Base-by-base conservation (phyloP, 2,797 vertebrate genomes). In the Pterois miles region DNA sequence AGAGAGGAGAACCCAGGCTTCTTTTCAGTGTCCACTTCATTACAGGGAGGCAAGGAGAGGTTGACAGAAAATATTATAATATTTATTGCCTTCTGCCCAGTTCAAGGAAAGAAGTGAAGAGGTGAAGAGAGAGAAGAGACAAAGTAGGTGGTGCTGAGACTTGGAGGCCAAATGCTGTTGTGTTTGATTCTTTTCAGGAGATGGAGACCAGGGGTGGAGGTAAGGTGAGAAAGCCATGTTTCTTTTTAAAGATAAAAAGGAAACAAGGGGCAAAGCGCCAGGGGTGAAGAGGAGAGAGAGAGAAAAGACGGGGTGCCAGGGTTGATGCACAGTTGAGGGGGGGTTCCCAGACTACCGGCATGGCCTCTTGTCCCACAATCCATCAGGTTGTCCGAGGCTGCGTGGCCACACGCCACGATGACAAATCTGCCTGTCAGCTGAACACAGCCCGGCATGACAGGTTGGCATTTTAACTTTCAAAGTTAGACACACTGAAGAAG, bases 361-460 rank as follows among this genome's bases (percentile, higher is more conserved):
- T 70, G 67, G 79, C 81, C 85, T 83, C 84, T 78, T 84, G 70
- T 90, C 83, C 86, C 83, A 88, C 88, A 87, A 93, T 95, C 87
- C 92, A 93, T 94, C 94, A 93, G 89, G 58, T 59, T 83, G 76
- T 90, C 87, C 40, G 69, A 74, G 63, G 67, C 86, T 76, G 78
- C 69, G 71, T 8, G 85, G 78, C 85, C 86, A 71, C 86, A 85
- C 46, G 76, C 72, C 81, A 82, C 23, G 6, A 76, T 94, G 92
- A 95, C 93, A 92, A 91, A 94, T 95, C 89, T 88, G 87, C 86
- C 90, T 78, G 92, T 94, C 91, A 85, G 64, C 31, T 27, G 1
- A 82, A 77, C 91, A 73, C 78, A 65, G 76, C 76, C 73, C 81
- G 7, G 65, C 74, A 62, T 72, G 86, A 82, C 89, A 88, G 71